A percentile compares a stretch with the other conserved stretches of the same genome.
Evolutionary conservation across 2,113 vertebrate genomes (phyloP).

Genomic region (Pangasianodon hypophthalmus): DNA sequence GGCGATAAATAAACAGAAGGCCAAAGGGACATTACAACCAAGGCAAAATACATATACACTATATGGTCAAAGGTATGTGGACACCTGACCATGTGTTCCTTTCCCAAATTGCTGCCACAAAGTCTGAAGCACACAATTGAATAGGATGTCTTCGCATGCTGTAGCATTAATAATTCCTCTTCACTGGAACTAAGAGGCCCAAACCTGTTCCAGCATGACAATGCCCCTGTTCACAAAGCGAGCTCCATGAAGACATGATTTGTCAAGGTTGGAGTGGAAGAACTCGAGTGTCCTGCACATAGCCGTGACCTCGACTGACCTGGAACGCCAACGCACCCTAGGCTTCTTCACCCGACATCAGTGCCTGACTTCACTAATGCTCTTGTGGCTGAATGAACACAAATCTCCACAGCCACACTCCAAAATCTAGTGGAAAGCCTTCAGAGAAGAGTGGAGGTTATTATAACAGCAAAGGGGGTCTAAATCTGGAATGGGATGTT

Average conservation of each 20-base stretch:
- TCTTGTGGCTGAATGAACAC: background rate
- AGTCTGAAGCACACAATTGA: background rate
- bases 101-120: background rate
- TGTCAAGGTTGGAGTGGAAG: background rate
- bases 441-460: too few relatives aligned
- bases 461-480: background rate
- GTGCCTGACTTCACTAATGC: background rate
- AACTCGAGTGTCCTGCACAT: background rate
- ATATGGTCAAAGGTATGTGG: background rate
- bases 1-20: background rate
- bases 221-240: background rate
- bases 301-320: background rate
- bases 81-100: background rate
- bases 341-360: background rate
- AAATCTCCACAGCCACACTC: background rate
- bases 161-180: background rate
- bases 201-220: background rate
- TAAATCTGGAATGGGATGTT: background rate
- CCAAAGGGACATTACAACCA: background rate
- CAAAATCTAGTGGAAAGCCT: background rate
- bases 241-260: background rate
- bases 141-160: background rate
- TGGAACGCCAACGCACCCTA: background rate
- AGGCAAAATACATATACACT: background rate
- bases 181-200: background rate